phyloP scores from a whole-genome alignment of 2,797 vertebrate species.

The Aulostomus chinensis region DNA sequence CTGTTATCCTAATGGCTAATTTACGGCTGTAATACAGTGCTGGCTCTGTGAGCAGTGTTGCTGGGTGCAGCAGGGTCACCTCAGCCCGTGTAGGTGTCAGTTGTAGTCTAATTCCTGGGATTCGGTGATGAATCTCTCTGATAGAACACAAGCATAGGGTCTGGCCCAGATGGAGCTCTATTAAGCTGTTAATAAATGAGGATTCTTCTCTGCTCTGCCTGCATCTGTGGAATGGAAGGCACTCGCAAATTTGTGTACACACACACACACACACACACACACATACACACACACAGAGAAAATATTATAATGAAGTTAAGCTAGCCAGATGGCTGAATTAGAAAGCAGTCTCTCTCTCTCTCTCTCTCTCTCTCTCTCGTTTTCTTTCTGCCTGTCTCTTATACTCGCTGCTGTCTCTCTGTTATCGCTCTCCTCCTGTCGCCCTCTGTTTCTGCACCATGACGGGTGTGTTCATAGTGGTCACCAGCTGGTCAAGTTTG shows the following conservation, averaged over 20 bases:
- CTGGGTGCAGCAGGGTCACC: conserved; percentile 60
- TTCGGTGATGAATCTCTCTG: conserved; percentile 81
- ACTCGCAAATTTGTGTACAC: conserved; percentile 72
- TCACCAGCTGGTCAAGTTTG: conserved; percentile 32
- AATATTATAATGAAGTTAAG: conserved; percentile 90
- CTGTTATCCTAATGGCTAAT: conserved; percentile 19
- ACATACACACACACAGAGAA: conserved; percentile 65
- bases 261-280: conserved; percentile 48
- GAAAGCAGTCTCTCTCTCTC: conserved; percentile 63
- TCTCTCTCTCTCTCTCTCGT: conserved; percentile 24
- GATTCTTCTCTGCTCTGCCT: conserved; percentile 85
- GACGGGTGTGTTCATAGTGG: conserved; percentile 27
- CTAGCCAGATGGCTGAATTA: conserved; percentile 90
- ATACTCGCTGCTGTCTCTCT: conserved; percentile 41
- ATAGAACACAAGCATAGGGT: conserved; percentile 83
- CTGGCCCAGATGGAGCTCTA: conserved; percentile 89
- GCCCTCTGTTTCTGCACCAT: conserved; percentile 39
- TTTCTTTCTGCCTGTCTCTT: conserved; percentile 19
- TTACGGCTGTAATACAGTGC: conserved; percentile 36
- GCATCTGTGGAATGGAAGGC: conserved; percentile 90
- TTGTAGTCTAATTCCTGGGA: conserved; percentile 74
- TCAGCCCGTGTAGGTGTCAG: conserved; percentile 72
- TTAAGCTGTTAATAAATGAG: conserved; percentile 92
- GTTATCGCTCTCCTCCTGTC: conserved; percentile 31
- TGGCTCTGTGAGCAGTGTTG: conserved; percentile 21